These are phyloP conservation scores for Psilopogon haemacephalus DNA, from an alignment of 2,113 vertebrate genomes.

Conservation along the genomic window DNA sequence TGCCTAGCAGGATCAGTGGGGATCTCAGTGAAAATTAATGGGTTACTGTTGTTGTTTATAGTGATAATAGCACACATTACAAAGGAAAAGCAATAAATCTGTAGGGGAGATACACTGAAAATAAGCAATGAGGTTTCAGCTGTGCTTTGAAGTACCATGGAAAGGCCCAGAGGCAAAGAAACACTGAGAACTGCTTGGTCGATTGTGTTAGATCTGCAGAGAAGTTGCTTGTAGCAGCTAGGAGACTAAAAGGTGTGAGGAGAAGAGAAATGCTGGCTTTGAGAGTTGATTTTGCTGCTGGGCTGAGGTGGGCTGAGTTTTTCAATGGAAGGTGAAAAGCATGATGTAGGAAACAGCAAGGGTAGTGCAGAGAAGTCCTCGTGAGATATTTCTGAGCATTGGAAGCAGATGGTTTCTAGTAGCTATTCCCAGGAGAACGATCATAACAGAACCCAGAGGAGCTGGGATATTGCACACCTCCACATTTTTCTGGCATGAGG, in stretches of 20 bases:
- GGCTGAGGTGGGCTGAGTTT: not conserved
- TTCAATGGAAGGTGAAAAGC: not conserved
- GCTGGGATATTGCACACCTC: not conserved
- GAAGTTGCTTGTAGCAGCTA: rapidly evolving
- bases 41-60: not conserved
- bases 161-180: not conserved
- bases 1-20: not conserved
- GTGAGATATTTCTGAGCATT: not conserved
- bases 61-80: not conserved
- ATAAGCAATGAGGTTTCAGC: slow-evolving; percentile 20
- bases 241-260: not conserved
- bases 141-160: not conserved
- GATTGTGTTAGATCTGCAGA: not conserved
- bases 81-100: not conserved
- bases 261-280: not conserved
- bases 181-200: not conserved
- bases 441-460: not conserved
- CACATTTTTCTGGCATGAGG: not conserved
- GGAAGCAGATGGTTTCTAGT: not conserved
- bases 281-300: not conserved
- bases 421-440: not conserved
- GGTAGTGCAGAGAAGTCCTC: not conserved
- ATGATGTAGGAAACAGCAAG: not conserved
- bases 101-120: not conserved
- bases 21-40: not conserved